phyloP scores from a whole-genome alignment of 2,888 invertebrate genomes.

The Phaonia tiefii region DNA sequence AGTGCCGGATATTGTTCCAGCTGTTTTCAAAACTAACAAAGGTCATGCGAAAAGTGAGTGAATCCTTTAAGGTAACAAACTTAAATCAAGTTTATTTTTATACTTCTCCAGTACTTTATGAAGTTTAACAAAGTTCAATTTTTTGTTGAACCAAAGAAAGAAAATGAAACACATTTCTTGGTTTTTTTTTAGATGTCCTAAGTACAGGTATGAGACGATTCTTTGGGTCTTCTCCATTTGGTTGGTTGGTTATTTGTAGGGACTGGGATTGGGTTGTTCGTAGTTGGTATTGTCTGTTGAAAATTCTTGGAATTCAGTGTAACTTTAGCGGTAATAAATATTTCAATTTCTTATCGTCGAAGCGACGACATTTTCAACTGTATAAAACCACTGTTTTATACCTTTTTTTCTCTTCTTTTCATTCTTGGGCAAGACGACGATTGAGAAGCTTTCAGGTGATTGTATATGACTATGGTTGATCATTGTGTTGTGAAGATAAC shows the following conservation, averaged over 20 bases:
- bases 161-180: not conserved
- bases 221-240: not conserved
- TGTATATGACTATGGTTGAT: slow-evolving; percentile 22
- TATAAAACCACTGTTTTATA: slow-evolving; percentile 9
- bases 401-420: not conserved
- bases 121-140: slow-evolving; percentile 27
- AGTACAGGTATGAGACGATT: too few relatives aligned
- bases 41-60: too few relatives aligned
- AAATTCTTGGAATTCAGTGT: slow-evolving; percentile 63
- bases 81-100: not conserved
- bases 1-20: slow-evolving; percentile 43
- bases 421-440: not conserved
- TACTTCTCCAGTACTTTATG: not conserved
- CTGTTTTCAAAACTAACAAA: too few relatives aligned
- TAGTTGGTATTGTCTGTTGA: not conserved
- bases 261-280: not conserved
- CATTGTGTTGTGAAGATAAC: too few relatives aligned
- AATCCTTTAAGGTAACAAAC: not conserved
- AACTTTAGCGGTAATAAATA: slow-evolving; percentile 67
- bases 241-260: not conserved
- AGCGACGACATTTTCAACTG: slow-evolving; percentile 60
- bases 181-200: not conserved
- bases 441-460: slow-evolving; percentile 34
- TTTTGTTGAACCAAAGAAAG: not conserved
- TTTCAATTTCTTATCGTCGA: slow-evolving; percentile 65